Conservation (phyloP, 2,113 vertebrate genomes). For the Corvus moneduloides region DNA sequence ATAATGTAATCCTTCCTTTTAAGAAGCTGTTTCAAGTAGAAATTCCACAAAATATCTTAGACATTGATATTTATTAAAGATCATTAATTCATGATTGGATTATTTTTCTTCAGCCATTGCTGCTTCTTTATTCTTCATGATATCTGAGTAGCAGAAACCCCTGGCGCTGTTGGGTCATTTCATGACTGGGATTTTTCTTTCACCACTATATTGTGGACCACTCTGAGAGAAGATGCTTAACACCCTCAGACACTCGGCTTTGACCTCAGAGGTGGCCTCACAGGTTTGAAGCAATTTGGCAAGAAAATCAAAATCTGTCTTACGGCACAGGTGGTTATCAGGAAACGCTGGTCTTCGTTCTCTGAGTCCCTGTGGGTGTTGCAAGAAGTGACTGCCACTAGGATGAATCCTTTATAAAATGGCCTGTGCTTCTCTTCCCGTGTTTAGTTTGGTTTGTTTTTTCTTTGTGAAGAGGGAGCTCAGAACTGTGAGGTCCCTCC, state of each 20-base stretch:
- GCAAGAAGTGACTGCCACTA: neutral
- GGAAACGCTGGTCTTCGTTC: neutral
- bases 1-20: neutral
- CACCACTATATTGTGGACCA: neutral
- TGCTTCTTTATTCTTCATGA: neutral
- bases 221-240: neutral
- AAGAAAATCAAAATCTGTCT: neutral
- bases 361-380: neutral
- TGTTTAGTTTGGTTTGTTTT: neutral
- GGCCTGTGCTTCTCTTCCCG: neutral
- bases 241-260: neutral
- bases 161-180: neutral
- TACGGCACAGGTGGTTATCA: neutral
- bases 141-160: neutral
- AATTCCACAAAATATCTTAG: neutral
- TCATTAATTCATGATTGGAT: neutral
- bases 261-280: neutral
- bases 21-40: neutral
- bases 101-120: neutral
- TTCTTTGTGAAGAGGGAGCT: fast-evolving
- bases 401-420: neutral
- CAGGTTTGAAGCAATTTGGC: neutral
- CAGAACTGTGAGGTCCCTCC: fast-evolving
- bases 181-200: neutral
- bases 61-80: neutral